phyloP scores from a whole-genome alignment of 2,888 invertebrate species.

The Lottia gigantea region DNA sequence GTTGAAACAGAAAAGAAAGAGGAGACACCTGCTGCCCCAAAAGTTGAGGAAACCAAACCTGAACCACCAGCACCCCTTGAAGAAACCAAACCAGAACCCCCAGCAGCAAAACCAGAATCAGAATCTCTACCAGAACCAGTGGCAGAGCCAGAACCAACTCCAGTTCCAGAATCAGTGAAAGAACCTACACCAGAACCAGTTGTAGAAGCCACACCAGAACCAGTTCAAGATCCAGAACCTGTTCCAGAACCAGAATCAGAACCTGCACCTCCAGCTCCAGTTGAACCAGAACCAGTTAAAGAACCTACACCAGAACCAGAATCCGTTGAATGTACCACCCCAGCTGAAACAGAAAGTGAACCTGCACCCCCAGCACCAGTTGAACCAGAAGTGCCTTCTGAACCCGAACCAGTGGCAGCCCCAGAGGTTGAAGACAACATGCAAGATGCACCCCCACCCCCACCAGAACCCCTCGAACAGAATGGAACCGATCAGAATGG shows the following conservation, averaged over 20 bases:
- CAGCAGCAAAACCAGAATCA: constrained; percentile 9
- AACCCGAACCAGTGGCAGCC: constrained; percentile 12
- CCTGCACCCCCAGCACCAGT: not conserved
- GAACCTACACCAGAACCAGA: constrained; percentile 20
- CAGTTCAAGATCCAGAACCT: constrained; percentile 12
- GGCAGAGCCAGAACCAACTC: constrained; percentile 4
- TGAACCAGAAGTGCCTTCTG: not conserved
- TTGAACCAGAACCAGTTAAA: constrained; percentile 4
- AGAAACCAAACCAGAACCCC: not conserved
- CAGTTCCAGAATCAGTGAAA: constrained; percentile 5
- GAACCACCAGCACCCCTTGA: constrained; percentile 17
- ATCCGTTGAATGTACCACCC: constrained; percentile 15
- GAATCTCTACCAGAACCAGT: constrained; percentile 13
- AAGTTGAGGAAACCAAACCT: constrained; percentile 14
- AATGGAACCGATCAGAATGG: not conserved
- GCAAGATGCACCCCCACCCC: not conserved
- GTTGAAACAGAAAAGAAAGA: constrained; percentile 25
- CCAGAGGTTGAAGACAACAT: constrained; percentile 14
- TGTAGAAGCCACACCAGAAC: constrained; percentile 11
- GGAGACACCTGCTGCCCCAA: constrained; percentile 25
- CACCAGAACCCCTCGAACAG: constrained; percentile 9
- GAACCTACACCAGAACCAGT: constrained; percentile 20
- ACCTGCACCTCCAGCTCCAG: constrained; percentile 11
- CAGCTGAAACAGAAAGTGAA: not conserved
- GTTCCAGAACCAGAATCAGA: constrained; percentile 13